Evolutionary conservation across 2,797 vertebrate genomes (phyloP).

Genomic region (Liparis tanakae): DNA sequence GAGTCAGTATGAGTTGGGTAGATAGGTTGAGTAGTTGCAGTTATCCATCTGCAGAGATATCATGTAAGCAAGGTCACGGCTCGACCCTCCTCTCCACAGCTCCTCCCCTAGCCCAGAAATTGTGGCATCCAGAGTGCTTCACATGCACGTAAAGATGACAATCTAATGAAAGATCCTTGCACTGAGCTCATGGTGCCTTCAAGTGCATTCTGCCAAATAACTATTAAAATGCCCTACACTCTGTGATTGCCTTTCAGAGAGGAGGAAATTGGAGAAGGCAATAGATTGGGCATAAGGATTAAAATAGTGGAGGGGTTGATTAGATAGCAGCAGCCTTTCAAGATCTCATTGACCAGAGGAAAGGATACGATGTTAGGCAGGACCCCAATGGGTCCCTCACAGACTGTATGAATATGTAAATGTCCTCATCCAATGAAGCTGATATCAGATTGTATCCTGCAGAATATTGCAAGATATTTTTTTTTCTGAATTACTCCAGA

Average conservation of each 20-base stretch:
- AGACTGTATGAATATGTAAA: slow-evolving; percentile 7
- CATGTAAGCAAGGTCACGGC: slow-evolving; percentile 54
- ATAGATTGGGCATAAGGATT: slow-evolving; percentile 67
- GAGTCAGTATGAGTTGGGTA: slow-evolving; percentile 7
- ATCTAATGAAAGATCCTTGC: slow-evolving; percentile 70
- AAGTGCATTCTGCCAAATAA: slow-evolving; percentile 71
- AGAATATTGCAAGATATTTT: not conserved
- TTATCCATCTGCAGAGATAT: slow-evolving; percentile 43
- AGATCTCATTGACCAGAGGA: slow-evolving; percentile 59
- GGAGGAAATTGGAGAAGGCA: slow-evolving; percentile 69
- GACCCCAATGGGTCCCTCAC: slow-evolving; percentile 4
- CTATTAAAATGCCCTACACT: slow-evolving; percentile 70
- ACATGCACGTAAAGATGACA: slow-evolving; percentile 68
- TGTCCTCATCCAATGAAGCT: slow-evolving; percentile 11
- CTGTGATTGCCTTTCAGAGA: slow-evolving; percentile 67
- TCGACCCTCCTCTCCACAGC: slow-evolving; percentile 8
- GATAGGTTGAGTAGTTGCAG: slow-evolving; percentile 16
- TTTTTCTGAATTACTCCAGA: too few species aligned
- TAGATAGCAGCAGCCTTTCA: slow-evolving; percentile 62
- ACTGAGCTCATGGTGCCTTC: slow-evolving; percentile 59
- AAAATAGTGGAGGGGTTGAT: slow-evolving; percentile 64
- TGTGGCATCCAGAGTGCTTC: slow-evolving; percentile 50
- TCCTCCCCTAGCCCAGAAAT: slow-evolving; percentile 22
- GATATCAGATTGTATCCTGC: not conserved
- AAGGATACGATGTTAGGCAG: slow-evolving; percentile 37